Base-by-base conservation (phyloP, 2,113 vertebrate species). In the Acinonyx jubatus region DNA sequence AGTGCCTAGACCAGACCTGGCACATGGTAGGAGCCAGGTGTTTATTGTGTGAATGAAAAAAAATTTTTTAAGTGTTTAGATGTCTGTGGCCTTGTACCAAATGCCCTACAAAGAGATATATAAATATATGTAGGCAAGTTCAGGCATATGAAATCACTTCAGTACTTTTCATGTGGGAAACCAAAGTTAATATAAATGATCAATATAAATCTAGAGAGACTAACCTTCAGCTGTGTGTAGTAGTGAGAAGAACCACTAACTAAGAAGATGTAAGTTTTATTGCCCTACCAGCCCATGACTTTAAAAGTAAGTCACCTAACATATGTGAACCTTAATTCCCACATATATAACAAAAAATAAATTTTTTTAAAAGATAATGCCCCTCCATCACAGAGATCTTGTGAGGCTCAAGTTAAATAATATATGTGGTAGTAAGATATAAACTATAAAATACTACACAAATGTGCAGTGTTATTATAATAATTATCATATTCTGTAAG, bases 91-190 rank as follows among this genome's bases (percentile, higher is more conserved):
- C 55, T 86, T 71, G 7, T 31, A 89, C 25, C 71, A 41, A 29
- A 86, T 65, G 15, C 38, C 33, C 11, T 71, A 27, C 48, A 96
- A 48, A 79, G 25, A 96, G 27, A 38, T n/a, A 14, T 86, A n/a
- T 41, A 94, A 79, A 73, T 79, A 79, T 19, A 91, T 5, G 3
- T 71, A 78, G 83, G 25, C 33, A 63, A 91, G 45, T 92, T 89
- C 48, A 87, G 31, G 12, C 95, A 87, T 63, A 94, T 36, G 38
- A 94, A 94, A 63, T 89, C 79, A 94, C 55, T 89, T 94, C 11
- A n/a, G 48, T 74, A 71, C 13, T 86, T 95, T 95, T 82, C 38
- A 92, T 25, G 45, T n/a, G 7, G 14, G 65, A 95, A 94, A 82
- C 1, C 33, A 88, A 33, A 91, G 11, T 50, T 65, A 18, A 52